Base-by-base conservation (phyloP, 2,888 invertebrate genomes). In the Stenichneumon culpator region DNA sequence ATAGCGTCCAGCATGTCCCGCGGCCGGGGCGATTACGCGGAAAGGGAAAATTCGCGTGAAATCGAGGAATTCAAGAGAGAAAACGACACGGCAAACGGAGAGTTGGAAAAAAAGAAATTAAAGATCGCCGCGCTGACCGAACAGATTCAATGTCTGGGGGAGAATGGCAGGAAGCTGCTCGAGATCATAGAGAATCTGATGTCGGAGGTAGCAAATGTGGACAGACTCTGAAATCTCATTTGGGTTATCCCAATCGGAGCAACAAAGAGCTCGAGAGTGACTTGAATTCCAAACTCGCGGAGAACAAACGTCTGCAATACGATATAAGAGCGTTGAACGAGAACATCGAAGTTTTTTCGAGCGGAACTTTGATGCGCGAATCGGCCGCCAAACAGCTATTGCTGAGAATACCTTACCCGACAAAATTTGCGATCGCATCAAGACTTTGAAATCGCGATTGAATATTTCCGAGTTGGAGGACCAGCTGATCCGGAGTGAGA, bases 261-360 rank as follows among this genome's bases (percentile, higher is more conserved):
- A 91, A 88, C 39, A 84, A 39, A 16, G 86, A 88, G 36, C 79
- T 91, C 11, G 88, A 90, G 57, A 74, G 32, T 4, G 75, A 86
- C 16, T 83, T 92, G 36, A 79, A 79, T 2, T 69, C 36, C 39
- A 86, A 87, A 16, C 25, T 84, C 5, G 73, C 50, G 28, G 88
- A 90, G 36, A 92, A 92, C 65, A 86, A 90, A 54, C 52, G 22
- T 1, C 22, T 89, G 28, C 80, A 84, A 50, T 57, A 47, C 14
- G 69, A 70, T 19, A 86, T 89, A 1, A 47, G 70, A 39, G 47
- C 83, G 11, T 67, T 89, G 22, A 82, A 83, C 7, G 28, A 50
- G 0, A 70, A 87, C 36, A 89, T 89, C 68, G 74, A 74, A 25
- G 63, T 50, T n/a, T 44, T 89, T n/a, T 63, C 72, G n/a, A 67